phyloP scores from a whole-genome alignment of 2,888 invertebrate genomes.

The Seladonia tumulorum region DNA sequence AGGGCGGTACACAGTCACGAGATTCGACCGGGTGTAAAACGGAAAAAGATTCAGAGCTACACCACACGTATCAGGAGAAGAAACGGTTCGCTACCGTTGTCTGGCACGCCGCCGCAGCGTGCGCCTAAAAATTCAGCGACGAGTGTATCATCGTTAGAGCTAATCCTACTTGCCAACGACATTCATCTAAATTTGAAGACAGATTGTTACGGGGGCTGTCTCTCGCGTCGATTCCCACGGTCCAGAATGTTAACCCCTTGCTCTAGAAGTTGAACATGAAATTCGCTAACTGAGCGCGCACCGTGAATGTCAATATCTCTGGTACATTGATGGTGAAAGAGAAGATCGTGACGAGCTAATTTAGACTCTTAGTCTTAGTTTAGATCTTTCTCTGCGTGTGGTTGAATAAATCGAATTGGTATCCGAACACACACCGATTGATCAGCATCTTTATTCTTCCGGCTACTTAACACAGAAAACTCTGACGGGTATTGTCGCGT shows the following conservation, averaged over 20 bases:
- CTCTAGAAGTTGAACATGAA: neutral
- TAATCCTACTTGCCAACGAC: slow-evolving; percentile 59
- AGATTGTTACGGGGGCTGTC: slow-evolving; percentile 52
- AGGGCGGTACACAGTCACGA: slow-evolving; percentile 25
- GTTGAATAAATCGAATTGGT: neutral
- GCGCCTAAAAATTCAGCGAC: slow-evolving; percentile 53
- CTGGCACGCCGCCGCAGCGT: slow-evolving; percentile 39
- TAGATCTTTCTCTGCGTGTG: neutral
- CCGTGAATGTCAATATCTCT: neutral
- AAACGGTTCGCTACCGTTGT: slow-evolving; percentile 32
- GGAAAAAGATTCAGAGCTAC: slow-evolving; percentile 21
- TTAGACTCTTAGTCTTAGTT: neutral
- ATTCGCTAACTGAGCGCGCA: neutral
- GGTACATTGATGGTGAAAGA: neutral
- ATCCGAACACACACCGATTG: neutral
- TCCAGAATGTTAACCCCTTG: slow-evolving; percentile 14
- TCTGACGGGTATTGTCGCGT: too few relatives aligned
- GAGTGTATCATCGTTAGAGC: slow-evolving; percentile 49
- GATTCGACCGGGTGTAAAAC: slow-evolving; percentile 21
- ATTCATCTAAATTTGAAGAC: slow-evolving; percentile 59
- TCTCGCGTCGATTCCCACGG: slow-evolving; percentile 45
- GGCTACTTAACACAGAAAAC: too few relatives aligned
- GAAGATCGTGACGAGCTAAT: neutral
- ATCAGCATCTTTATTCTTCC: too few relatives aligned
- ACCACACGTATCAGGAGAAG: slow-evolving; percentile 23